Conservation (phyloP, 2,113 vertebrate species). For the Illadopsis cleaveri region DNA sequence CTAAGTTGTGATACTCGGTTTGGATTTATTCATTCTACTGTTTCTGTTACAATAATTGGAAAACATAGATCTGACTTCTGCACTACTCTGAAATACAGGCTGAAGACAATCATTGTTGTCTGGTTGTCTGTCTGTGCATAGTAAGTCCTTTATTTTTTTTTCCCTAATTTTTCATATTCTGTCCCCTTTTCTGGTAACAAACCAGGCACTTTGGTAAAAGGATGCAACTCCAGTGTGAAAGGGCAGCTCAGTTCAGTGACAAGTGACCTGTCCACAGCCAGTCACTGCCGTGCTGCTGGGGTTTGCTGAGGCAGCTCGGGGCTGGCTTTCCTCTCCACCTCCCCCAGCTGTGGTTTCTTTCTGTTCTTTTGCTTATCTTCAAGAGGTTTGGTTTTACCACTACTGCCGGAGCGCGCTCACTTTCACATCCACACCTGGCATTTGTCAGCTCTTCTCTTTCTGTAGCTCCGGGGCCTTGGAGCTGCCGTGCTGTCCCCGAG, state of each 20-base stretch:
- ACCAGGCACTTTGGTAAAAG: neutral
- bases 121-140: neutral
- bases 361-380: too few species aligned
- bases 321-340: accelerated
- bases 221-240: accelerated
- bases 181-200: neutral
- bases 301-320: neutral
- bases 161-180: neutral
- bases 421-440: accelerated
- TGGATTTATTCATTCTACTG: neutral
- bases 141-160: neutral
- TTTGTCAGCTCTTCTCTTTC: accelerated
- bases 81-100: neutral
- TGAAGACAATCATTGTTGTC: neutral
- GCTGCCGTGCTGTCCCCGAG: neutral
- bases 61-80: neutral
- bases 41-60: neutral
- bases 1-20: neutral
- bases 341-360: neutral
- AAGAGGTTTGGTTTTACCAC: neutral
- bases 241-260: neutral
- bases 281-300: accelerated
- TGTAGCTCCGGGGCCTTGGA: neutral
- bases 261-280: neutral
- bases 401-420: neutral